Evolutionary conservation across 1,140 invertebrate genomes (phyloP).

Genomic region (Hyles vespertilio): DNA sequence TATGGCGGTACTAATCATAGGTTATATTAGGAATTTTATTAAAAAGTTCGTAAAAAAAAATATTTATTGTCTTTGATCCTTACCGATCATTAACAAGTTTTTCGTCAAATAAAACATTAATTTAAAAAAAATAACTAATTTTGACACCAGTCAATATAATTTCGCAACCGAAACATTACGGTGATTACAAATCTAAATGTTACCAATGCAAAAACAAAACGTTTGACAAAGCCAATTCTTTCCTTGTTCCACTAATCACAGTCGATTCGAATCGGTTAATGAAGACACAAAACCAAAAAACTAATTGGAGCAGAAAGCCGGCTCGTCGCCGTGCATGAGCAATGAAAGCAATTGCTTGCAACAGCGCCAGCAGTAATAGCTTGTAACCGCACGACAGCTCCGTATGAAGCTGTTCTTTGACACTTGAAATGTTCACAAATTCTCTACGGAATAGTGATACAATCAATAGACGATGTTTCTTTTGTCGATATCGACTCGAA

Average conservation of each 20-base stretch:
- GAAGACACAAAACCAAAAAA: constrained; percentile 18
- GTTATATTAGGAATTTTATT: no score
- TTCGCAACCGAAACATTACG: no score
- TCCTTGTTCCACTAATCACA: no score
- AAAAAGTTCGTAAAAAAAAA: no score
- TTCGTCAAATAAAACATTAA: no score
- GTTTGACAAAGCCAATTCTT: neutral
- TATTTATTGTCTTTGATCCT: no score
- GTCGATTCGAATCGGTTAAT: constrained; percentile 1
- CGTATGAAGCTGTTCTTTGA: constrained; percentile 50
- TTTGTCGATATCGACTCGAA: no score
- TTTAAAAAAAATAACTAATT: no score
- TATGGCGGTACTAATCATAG: no score
- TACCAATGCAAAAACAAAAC: neutral
- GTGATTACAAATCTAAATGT: neutral
- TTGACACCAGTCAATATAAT: no score
- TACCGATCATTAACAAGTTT: no score
- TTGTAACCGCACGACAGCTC: constrained; percentile 38
- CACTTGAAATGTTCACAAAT: constrained; percentile 36
- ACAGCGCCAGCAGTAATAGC: constrained; percentile 33
- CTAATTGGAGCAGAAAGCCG: constrained; percentile 40
- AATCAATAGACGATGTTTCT: constrained; percentile 1
- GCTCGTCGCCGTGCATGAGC: constrained; percentile 38
- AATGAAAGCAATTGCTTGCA: constrained; percentile 52
- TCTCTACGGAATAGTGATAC: constrained; percentile 9